These are phyloP conservation scores for Plagodis pulveraria DNA, from an alignment of 2,888 invertebrate genomes.

Conservation along the genomic window DNA sequence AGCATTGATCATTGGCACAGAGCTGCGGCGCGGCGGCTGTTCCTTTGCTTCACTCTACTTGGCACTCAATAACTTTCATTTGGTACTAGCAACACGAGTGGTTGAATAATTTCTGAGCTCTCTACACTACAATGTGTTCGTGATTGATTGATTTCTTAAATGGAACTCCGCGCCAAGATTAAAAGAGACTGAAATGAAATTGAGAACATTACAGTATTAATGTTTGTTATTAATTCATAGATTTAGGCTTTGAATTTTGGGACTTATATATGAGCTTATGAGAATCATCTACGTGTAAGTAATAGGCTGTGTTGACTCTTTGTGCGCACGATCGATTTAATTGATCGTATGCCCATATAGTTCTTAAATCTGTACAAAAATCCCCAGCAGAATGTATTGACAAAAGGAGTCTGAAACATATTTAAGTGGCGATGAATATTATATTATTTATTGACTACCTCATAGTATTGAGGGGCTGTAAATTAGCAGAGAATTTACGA, in stretches of 20 bases:
- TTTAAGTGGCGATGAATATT: conserved; percentile 71
- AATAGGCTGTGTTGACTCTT: too few species aligned
- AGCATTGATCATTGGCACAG: conserved; percentile 73
- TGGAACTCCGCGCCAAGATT: conserved; percentile 25
- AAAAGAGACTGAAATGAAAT: conserved; percentile 22
- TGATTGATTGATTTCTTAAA: conserved; percentile 38
- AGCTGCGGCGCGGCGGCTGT: conserved; percentile 63
- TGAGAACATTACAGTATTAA: background rate
- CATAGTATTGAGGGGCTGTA: conserved; percentile 81
- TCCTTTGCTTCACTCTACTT: conserved; percentile 73
- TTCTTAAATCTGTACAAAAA: too few species aligned
- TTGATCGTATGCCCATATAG: too few species aligned
- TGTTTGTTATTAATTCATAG: too few species aligned
- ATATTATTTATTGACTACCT: conserved; percentile 80
- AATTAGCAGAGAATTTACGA: conserved; percentile 83
- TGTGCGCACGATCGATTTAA: too few species aligned
- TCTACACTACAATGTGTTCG: conserved; percentile 48
- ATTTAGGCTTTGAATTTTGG: too few species aligned
- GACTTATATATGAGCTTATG: background rate
- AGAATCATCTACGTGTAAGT: too few species aligned
- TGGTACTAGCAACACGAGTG: conserved; percentile 55
- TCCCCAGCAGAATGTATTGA: conserved; percentile 54
- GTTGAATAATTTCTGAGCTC: conserved; percentile 66
- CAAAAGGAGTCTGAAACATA: conserved; percentile 70
- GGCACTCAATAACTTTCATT: conserved; percentile 76